A percentile compares a stretch with the other conserved stretches of the same genome.
These are phyloP conservation scores for Bombus sylvicola DNA, from an alignment of 1,140 invertebrate genomes.

Conservation along the genomic window DNA sequence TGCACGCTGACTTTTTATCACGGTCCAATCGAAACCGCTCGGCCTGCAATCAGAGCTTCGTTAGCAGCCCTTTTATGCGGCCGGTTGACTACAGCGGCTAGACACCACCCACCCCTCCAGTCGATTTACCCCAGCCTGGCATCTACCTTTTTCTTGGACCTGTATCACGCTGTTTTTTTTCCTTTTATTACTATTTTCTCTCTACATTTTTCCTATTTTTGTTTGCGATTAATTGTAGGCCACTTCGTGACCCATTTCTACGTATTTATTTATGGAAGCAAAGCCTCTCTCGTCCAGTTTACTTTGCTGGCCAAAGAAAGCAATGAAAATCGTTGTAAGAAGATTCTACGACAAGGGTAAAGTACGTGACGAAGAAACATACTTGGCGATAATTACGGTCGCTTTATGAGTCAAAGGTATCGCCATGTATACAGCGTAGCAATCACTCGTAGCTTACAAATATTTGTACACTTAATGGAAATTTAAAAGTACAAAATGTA, in stretches of 20 bases:
- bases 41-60: conserved; percentile 60
- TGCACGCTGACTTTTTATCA: conserved; percentile 56
- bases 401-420: too few species aligned
- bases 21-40: conserved; percentile 43
- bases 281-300: background rate
- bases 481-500: background rate
- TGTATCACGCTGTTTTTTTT: background rate
- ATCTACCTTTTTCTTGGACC: background rate
- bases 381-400: background rate
- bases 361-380: background rate
- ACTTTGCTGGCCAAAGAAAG: background rate
- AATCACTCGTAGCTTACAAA: accelerated
- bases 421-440: too few species aligned
- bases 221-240: background rate
- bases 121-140: background rate
- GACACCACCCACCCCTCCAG: background rate
- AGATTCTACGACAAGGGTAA: background rate
- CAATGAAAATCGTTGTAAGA: background rate
- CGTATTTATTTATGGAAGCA: background rate
- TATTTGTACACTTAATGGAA: background rate
- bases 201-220: background rate
- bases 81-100: background rate
- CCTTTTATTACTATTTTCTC: background rate
- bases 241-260: background rate
- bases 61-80: conserved; percentile 55